Percentiles rank a stretch among this genome's conserved stretches.
phyloP scores from a whole-genome alignment of 2,888 invertebrate genomes.

The Rhingia rostrata region DNA sequence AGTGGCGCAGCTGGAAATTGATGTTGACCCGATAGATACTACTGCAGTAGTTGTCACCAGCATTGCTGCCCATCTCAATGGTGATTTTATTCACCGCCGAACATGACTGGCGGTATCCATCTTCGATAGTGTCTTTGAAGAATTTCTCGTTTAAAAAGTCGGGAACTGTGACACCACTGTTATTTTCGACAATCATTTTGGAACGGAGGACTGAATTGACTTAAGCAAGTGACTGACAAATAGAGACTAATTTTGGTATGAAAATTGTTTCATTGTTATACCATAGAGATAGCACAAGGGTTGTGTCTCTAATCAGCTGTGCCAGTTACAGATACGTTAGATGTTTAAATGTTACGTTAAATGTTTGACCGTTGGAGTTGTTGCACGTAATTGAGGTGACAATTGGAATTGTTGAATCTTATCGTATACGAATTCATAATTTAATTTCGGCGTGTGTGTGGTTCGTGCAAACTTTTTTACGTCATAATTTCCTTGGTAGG shows the following conservation, averaged over 20 bases:
- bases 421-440: too few species aligned
- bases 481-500: too few species aligned
- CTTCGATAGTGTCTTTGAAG: slow-evolving; percentile 79
- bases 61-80: slow-evolving; percentile 79
- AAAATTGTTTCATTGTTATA: too few species aligned
- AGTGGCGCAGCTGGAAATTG: slow-evolving; percentile 68
- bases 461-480: too few species aligned
- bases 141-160: slow-evolving; percentile 78
- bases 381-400: too few species aligned
- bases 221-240: slow-evolving; percentile 28
- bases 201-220: background rate
- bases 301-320: too few species aligned
- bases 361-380: too few species aligned
- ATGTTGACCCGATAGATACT: slow-evolving; percentile 79
- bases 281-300: too few species aligned
- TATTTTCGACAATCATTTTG: slow-evolving; percentile 37
- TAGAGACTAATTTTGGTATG: background rate
- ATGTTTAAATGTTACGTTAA: too few species aligned
- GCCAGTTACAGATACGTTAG: too few species aligned
- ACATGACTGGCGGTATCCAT: slow-evolving; percentile 77
- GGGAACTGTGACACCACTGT: slow-evolving; percentile 69
- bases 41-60: slow-evolving; percentile 81
- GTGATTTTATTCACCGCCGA: slow-evolving; percentile 76
- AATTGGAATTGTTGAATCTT: too few species aligned
- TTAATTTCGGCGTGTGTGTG: too few species aligned